Evolutionary conservation across 2,888 invertebrate genomes (phyloP).

Genomic region (Mesorhabditis belari): DNA sequence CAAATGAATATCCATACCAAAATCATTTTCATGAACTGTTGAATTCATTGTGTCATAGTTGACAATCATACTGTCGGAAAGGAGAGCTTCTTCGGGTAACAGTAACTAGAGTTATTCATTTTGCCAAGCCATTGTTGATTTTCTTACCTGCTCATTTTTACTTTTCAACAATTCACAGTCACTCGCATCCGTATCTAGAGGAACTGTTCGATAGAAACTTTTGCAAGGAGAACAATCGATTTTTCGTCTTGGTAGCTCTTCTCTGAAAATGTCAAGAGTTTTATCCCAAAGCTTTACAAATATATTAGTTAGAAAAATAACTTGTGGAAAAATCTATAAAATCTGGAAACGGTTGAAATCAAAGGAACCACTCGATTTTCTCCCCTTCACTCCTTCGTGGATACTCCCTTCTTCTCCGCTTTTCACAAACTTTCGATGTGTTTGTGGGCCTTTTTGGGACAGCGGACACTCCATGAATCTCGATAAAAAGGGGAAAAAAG

Average conservation of each 20-base stretch:
- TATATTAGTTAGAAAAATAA: too few relatives aligned
- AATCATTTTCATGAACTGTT: neutral
- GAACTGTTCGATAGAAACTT: conserved; percentile 28
- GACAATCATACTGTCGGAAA: conserved; percentile 37
- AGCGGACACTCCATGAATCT: too few relatives aligned
- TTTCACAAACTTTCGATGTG: too few relatives aligned
- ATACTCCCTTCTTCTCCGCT: too few relatives aligned
- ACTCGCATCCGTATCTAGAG: conserved; percentile 20
- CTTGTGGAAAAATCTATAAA: too few relatives aligned
- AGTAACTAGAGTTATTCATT: neutral
- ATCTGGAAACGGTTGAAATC: too few relatives aligned
- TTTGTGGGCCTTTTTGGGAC: too few relatives aligned
- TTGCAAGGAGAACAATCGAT: conserved; percentile 17
- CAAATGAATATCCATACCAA: too few relatives aligned
- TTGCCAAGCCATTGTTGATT: neutral
- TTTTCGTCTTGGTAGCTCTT: neutral
- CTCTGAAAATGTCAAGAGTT: neutral
- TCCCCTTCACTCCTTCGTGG: too few relatives aligned
- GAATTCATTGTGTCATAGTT: conserved; percentile 16
- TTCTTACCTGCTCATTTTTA: conserved; percentile 1
- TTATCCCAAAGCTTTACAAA: neutral
- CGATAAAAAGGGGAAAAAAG: too few relatives aligned
- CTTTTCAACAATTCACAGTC: conserved; percentile 24
- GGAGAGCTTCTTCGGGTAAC: conserved; percentile 1
- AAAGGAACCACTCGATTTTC: too few relatives aligned